These are phyloP conservation scores for Carollia perspicillata DNA, from an alignment of 2,113 vertebrate species.

Conservation along the genomic window DNA sequence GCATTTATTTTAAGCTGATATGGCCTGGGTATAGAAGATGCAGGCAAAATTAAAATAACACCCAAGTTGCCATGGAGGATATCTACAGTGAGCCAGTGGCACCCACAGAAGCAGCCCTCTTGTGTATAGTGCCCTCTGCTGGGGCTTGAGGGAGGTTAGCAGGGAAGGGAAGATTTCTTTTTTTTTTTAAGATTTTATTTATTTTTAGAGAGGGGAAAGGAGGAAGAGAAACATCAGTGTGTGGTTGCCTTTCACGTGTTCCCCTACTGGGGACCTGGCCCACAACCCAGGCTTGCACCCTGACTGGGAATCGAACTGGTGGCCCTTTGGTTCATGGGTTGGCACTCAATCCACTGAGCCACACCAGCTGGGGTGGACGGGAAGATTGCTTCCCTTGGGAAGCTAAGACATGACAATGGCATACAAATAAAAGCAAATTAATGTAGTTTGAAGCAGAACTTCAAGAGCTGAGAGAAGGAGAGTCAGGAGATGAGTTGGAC, in stretches of 20 bases:
- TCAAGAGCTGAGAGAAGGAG: not conserved
- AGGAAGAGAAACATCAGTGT: too few species aligned
- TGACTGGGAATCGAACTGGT: too few species aligned
- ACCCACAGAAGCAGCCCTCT: not conserved
- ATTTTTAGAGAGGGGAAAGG: too few species aligned
- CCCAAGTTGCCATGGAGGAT: not conserved
- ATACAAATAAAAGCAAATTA: not conserved
- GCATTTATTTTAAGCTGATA: not conserved
- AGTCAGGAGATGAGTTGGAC: not conserved
- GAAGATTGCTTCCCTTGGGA: not conserved
- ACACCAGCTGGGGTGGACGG: not conserved
- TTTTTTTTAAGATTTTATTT: too few species aligned
- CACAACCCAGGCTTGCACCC: too few species aligned
- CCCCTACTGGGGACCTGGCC: too few species aligned
- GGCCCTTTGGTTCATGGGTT: too few species aligned
- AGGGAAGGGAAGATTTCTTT: not conserved
- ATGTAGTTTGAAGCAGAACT: not conserved
- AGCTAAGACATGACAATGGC: not conserved
- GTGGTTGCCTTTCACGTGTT: too few species aligned
- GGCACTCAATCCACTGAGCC: too few species aligned
- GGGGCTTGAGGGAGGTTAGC: not conserved
- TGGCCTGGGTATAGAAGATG: not conserved
- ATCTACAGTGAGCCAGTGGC: not conserved
- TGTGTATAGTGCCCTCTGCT: not conserved
- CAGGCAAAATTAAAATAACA: not conserved